Evolutionary conservation across 2,113 vertebrate species (phyloP), one percentile per base, ranked within the genome.

Genomic region (Formicarius rufipectus): DNA sequence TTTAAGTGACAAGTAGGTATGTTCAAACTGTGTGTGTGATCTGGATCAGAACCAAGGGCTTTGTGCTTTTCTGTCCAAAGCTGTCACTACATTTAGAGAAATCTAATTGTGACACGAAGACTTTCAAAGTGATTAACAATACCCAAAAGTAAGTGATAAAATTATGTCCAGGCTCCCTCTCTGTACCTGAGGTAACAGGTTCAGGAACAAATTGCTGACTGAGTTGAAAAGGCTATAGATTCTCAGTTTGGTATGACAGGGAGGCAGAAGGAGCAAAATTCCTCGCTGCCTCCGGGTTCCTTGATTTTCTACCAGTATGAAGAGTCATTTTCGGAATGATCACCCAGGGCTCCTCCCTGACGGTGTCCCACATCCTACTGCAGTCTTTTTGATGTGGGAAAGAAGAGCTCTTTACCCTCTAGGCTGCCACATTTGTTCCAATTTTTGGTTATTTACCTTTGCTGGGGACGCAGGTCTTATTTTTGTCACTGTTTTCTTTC

Each of bases 91-190:
- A 12, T 87, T 94, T 64, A 95, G 52, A 95, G 52, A 92, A 93
- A 94, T 84, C 52, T 66, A 71, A 77, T 89, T 78, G 77, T 67
- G 69, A 80, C 0, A 0, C 24, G 78, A 84, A 93, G 52, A 28
- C 42, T 17, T 95, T 95, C 62, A 71, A 75, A 78, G 52, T 63
- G 77, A 89, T 91, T 91, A 95, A 91, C 47, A 89, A 74, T 78
- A 58, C 42, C 47, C 68, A 30, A 39, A 76, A 75, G 63, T 33
- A 90, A 56, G 77, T 35, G 55, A 81, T 67, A 74, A 66, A 94
- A 91, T 91, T 95, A 58, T 62, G 80, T 75, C 47, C 15, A 6
- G 63, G 20, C 31, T 73, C 62, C 40, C 45, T 95, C 15, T 83
- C 42, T 89, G 25, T 37, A 87, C n/a, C 68, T 67, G 60, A 76